These are phyloP conservation scores for Coleophora deauratella DNA, from an alignment of 2,888 invertebrate genomes.

Conservation along the genomic window DNA sequence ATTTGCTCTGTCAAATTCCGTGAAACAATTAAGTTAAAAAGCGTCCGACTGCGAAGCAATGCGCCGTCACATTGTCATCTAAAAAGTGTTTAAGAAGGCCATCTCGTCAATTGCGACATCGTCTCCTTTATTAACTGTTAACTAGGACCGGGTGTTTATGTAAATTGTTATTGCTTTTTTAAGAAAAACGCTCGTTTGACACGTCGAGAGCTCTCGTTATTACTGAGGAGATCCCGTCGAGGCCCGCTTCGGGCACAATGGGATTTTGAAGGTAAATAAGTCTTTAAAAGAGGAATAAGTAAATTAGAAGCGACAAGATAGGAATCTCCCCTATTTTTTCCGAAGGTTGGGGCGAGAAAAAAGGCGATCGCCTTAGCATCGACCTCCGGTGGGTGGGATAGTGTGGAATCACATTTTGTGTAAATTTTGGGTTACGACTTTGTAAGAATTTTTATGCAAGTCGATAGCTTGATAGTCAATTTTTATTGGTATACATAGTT, in stretches of 20 bases:
- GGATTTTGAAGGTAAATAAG: constrained; percentile 81
- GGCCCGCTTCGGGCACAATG: constrained; percentile 64
- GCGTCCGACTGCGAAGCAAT: constrained; percentile 57
- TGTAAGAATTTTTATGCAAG: too few relatives aligned
- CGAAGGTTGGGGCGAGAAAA: constrained; percentile 61
- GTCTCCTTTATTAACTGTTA: constrained; percentile 72
- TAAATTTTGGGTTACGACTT: too few relatives aligned
- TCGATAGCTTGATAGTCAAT: too few relatives aligned
- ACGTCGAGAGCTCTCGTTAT: constrained; percentile 62
- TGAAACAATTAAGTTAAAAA: constrained; percentile 23
- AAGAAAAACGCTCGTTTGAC: constrained; percentile 66
- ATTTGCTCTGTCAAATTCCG: background rate
- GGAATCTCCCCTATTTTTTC: constrained; percentile 80
- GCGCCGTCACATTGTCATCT: constrained; percentile 60
- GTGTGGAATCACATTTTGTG: constrained; percentile 30
- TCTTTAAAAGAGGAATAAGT: constrained; percentile 84
- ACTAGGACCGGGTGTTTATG: constrained; percentile 71
- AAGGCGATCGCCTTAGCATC: constrained; percentile 65
- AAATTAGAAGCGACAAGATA: constrained; percentile 86
- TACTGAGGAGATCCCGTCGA: constrained; percentile 45
- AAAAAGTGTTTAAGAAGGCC: constrained; percentile 56
- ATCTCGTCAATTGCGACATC: constrained; percentile 64
- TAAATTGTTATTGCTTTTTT: constrained; percentile 74
- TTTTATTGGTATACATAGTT: too few relatives aligned
- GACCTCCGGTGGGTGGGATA: constrained; percentile 28